Evolutionary conservation across 2,888 invertebrate genomes (phyloP), one percentile per base, ranked within the genome.

Genomic region (Meiosimyza decipiens): DNA sequence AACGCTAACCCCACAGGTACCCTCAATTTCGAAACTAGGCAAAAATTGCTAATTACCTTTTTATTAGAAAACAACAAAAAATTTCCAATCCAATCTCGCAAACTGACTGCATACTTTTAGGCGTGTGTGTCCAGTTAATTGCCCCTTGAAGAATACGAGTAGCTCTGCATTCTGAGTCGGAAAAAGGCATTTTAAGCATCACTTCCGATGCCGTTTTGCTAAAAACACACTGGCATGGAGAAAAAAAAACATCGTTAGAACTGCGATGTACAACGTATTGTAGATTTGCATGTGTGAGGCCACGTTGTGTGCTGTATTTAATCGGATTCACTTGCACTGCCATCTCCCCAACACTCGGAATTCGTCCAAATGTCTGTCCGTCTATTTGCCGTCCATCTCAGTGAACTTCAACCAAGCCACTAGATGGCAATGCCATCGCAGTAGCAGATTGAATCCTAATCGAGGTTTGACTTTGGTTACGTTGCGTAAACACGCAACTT

Each of bases 401-500:
- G n/a, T 63, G 33, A 47, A 54, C 18, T 40, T 67, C 67, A 67
- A 18, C 67, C 3, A 33, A 28, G 40, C 54, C 54, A 40, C 9
- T 40, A 40, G 6, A 40, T 40, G 40, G 40, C 40, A 40, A 40
- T 40, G 40, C 40, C 40, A 69, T 76, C 75, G 74, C 54, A 40
- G 77, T 82, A 82, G 79, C 81, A 82, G 82, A 82, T 84, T 84
- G 82, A 84, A 82, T 82, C 82, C 83, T 84, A 84, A 84, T 84
- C 83, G 82, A 80, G 85, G 85, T 82, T 84, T 84, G 85, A 83
- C 84, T 84, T 81, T 83, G 84, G 84, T 83, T 82, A 84, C 83
- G 81, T 83, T 84, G 83, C 83, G 83, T 84, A 83, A 84, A 82
- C 84, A 83, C 82, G 82, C 83, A 84, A 84, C 82, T 40, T 40